These are phyloP conservation scores for Hyphantria cunea DNA, from an alignment of 1,140 invertebrate species.

Conservation along the genomic window DNA sequence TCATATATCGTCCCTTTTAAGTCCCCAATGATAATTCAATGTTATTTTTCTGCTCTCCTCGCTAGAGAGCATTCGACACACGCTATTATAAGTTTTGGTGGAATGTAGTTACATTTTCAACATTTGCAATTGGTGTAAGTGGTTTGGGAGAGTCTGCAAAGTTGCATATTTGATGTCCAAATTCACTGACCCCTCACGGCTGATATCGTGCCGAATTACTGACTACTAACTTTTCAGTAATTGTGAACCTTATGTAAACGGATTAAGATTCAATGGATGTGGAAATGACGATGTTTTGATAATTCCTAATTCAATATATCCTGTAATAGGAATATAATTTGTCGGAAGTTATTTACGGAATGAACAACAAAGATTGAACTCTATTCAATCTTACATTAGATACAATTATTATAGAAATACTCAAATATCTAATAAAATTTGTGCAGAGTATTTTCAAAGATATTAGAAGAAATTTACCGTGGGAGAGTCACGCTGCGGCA, in stretches of 20 bases:
- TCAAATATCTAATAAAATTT: no score
- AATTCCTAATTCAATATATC: conserved; percentile 30
- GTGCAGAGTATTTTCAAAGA: no score
- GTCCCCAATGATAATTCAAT: conserved; percentile 10
- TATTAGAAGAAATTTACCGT: no score
- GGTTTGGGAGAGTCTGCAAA: conserved; percentile 35
- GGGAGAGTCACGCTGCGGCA: no score
- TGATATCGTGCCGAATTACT: conserved; percentile 9
- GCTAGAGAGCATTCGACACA: neutral
- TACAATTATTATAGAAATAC: no score
- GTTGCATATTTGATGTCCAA: conserved; percentile 41
- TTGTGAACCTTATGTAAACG: conserved; percentile 6
- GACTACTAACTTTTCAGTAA: neutral
- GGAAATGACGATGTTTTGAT: neutral
- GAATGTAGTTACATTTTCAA: conserved; percentile 22
- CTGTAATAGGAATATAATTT: conserved; percentile 34
- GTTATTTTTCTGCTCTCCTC: conserved; percentile 5
- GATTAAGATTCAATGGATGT: neutral
- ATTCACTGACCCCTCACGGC: conserved; percentile 29
- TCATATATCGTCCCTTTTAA: neutral
- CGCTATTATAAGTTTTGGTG: conserved; percentile 21
- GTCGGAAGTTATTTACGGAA: conserved; percentile 10
- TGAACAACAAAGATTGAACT: no score
- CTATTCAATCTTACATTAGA: no score
- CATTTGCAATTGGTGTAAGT: conserved; percentile 45